phyloP scores from a whole-genome alignment of 2,888 invertebrate genomes.

The Flabesymbios commensalis region DNA sequence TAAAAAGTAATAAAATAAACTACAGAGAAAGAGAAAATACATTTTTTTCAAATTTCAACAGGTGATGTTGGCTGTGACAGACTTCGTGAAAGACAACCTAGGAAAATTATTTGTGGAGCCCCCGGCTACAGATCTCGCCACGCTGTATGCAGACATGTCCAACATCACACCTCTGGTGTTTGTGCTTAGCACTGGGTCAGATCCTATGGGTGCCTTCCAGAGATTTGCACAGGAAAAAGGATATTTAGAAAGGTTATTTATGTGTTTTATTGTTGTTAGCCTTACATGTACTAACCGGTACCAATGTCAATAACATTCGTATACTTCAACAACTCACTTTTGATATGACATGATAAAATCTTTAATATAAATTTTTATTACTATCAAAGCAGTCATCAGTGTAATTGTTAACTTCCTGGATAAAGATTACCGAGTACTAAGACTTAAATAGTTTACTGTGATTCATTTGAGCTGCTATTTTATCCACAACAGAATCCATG shows the following conservation, averaged over 20 bases:
- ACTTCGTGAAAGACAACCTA: slow-evolving; percentile 77
- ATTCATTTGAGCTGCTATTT: no score
- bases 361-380: no score
- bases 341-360: no score
- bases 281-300: not conserved
- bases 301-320: not conserved
- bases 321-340: no score
- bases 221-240: slow-evolving; percentile 59
- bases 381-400: no score
- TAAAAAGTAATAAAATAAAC: no score
- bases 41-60: slow-evolving; percentile 33
- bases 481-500: slow-evolving; percentile 59
- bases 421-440: no score
- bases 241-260: slow-evolving; percentile 53
- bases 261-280: not conserved
- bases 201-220: slow-evolving; percentile 62
- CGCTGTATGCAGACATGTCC: slow-evolving; percentile 62
- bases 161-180: slow-evolving; percentile 77
- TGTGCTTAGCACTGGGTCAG: slow-evolving; percentile 80
- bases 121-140: slow-evolving; percentile 70
- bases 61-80: slow-evolving; percentile 78
- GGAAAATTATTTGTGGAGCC: slow-evolving; percentile 82
- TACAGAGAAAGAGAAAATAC: no score
- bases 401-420: no score
- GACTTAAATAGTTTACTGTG: no score